Conservation (phyloP, 2,113 vertebrate genomes). For the Apeltes quadracus region DNA sequence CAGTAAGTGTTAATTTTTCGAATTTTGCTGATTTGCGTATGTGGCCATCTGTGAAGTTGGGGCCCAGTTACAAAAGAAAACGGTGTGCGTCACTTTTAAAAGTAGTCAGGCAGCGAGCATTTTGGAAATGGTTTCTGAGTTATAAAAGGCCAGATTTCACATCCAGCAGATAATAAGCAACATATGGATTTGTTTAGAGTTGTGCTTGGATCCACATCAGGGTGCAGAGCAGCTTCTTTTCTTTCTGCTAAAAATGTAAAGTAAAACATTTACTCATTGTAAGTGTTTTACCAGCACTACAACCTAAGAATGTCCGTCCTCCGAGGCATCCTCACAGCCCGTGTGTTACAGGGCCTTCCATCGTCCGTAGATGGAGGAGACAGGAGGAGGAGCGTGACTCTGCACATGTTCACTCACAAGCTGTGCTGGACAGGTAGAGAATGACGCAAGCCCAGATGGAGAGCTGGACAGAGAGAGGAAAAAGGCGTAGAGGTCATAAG, state of each 20-base stretch:
- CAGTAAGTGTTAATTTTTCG: too few relatives aligned
- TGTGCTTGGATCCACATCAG: not conserved
- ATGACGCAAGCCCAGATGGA: constrained; percentile 27
- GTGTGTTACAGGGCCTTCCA: not conserved
- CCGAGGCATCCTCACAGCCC: not conserved
- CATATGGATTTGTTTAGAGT: not conserved
- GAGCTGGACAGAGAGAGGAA: not conserved
- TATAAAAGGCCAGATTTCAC: not conserved
- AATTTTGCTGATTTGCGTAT: not conserved
- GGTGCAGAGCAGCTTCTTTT: not conserved
- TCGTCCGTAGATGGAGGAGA: not conserved
- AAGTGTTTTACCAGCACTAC: not conserved
- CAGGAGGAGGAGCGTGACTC: constrained; percentile 20
- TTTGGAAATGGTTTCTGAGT: not conserved
- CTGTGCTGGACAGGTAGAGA: not conserved
- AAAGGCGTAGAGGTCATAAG: constrained; percentile 24
- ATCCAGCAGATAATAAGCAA: not conserved
- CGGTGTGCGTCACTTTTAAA: not conserved
- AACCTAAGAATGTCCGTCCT: not conserved
- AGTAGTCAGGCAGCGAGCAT: not conserved
- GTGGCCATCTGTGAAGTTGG: not conserved
- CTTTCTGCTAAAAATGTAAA: not conserved
- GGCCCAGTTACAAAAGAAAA: not conserved
- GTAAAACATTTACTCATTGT: not conserved
- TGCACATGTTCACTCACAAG: constrained; percentile 13